Percentiles rank a stretch among this genome's conserved stretches.
Evolutionary conservation across 2,888 invertebrate species (phyloP).

Genomic region (Teinopalpus imperialis): DNA sequence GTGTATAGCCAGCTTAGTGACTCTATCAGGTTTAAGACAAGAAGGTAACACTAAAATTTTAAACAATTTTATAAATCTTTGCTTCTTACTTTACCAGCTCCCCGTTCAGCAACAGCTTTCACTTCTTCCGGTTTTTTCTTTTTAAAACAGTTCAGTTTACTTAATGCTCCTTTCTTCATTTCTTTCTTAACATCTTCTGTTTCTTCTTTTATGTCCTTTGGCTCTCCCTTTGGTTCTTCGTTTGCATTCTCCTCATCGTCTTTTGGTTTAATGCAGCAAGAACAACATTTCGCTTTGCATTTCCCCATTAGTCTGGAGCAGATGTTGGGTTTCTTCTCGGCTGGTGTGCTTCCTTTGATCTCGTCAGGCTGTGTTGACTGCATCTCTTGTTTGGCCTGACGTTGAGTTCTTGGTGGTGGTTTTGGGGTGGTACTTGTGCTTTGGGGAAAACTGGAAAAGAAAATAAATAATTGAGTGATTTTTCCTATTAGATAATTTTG

Average conservation of each 20-base stretch:
- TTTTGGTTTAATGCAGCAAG: constrained; percentile 64
- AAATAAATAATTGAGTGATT: too few species aligned
- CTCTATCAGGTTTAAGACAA: too few species aligned
- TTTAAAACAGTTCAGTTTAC: constrained; percentile 61
- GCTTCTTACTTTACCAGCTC: constrained; percentile 73
- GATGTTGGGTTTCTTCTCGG: constrained; percentile 54
- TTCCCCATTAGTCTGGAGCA: constrained; percentile 64
- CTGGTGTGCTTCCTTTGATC: constrained; percentile 34
- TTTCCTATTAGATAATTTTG: too few species aligned
- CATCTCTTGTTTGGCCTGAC: constrained; percentile 48
- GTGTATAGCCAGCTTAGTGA: too few species aligned
- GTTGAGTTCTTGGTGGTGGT: constrained; percentile 61
- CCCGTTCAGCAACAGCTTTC: constrained; percentile 56
- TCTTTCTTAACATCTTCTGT: constrained; percentile 30
- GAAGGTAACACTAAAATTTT: too few species aligned
- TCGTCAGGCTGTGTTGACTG: constrained; percentile 30
- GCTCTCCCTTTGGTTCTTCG: constrained; percentile 31
- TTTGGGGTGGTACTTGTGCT: constrained; percentile 74
- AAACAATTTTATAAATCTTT: too few species aligned
- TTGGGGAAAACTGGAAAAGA: constrained; percentile 63
- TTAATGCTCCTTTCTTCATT: constrained; percentile 52
- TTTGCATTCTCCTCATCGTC: constrained; percentile 42
- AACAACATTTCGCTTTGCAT: constrained; percentile 70
- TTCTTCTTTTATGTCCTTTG: constrained; percentile 24
- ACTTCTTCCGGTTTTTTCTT: constrained; percentile 63